Conservation (phyloP, 2,797 vertebrate genomes). For the Hirundo rustica region DNA sequence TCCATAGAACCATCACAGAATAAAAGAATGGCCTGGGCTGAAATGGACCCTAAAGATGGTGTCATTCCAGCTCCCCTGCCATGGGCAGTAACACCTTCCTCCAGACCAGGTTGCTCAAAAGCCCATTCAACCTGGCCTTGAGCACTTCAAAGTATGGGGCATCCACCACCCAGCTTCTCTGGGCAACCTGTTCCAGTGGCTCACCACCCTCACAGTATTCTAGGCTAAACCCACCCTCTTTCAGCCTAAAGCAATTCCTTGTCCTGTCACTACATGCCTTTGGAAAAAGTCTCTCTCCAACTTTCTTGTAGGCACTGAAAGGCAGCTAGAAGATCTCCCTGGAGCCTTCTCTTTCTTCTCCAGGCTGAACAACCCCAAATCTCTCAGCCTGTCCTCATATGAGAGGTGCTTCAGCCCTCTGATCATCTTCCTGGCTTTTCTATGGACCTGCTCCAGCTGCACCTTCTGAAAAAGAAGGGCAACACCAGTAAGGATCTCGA, state of each 20-base stretch:
- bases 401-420: not conserved
- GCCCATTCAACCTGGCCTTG: not conserved
- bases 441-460: not conserved
- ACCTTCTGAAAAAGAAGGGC: not conserved
- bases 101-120: not conserved
- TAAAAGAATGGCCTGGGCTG: not conserved
- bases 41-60: not conserved
- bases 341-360: not conserved
- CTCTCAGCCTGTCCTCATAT: not conserved
- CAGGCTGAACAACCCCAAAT: not conserved
- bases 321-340: not conserved
- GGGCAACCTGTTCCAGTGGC: not conserved
- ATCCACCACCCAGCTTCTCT: not conserved
- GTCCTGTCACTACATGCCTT: not conserved
- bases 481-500: not conserved
- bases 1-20: not conserved
- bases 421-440: not conserved
- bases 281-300: not conserved
- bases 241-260: not conserved
- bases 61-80: not conserved
- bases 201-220: not conserved
- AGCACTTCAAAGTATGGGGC: not conserved
- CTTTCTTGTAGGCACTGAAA: not conserved
- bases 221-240: not conserved
- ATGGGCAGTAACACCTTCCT: not conserved